These are phyloP conservation scores for Zoroaster sp. DNA, from an alignment of 53 echinoderm and acorn worm species.

Conservation along the genomic window DNA sequence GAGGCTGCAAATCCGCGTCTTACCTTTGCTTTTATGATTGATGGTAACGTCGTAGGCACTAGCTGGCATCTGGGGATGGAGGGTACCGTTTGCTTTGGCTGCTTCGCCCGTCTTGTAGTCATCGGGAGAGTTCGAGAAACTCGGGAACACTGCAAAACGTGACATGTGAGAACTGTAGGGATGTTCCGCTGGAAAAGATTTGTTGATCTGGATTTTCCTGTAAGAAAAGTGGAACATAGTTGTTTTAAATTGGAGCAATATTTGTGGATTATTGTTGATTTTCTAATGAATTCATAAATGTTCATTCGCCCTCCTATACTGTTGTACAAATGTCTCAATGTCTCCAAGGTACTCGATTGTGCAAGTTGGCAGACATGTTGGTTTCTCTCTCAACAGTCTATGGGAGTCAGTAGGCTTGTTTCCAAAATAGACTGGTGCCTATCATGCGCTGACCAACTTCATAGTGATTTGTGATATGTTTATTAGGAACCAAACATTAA, in stretches of 20 bases:
- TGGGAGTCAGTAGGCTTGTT: too few relatives aligned
- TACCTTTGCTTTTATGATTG: conserved; percentile 84
- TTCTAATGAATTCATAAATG: too few relatives aligned
- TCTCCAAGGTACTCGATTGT: too few relatives aligned
- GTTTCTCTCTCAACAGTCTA: too few relatives aligned
- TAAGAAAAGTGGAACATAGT: not conserved
- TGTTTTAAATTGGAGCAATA: not conserved
- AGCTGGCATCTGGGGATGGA: conserved; percentile 93
- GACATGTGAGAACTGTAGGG: conserved; percentile 99
- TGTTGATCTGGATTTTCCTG: conserved; percentile 91
- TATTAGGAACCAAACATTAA: too few relatives aligned
- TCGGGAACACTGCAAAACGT: conserved; percentile 91
- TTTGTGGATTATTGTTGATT: too few relatives aligned
- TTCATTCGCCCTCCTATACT: too few relatives aligned
- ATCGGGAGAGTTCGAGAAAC: conserved; percentile 81
- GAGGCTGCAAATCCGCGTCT: not conserved
- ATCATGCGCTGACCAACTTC: too few relatives aligned
- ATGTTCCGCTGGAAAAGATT: conserved; percentile 92
- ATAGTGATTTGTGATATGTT: too few relatives aligned
- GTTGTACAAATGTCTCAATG: too few relatives aligned
- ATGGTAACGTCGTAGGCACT: conserved; percentile 77
- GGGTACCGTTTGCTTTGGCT: conserved; percentile 59
- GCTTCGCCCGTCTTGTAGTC: conserved; percentile 91
- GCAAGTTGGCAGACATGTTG: too few relatives aligned
- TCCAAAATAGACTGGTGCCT: too few relatives aligned